Evolutionary conservation across 1,140 invertebrate genomes (phyloP), one percentile per base, ranked within the genome.

Genomic region (Aphidius gifuensis): DNA sequence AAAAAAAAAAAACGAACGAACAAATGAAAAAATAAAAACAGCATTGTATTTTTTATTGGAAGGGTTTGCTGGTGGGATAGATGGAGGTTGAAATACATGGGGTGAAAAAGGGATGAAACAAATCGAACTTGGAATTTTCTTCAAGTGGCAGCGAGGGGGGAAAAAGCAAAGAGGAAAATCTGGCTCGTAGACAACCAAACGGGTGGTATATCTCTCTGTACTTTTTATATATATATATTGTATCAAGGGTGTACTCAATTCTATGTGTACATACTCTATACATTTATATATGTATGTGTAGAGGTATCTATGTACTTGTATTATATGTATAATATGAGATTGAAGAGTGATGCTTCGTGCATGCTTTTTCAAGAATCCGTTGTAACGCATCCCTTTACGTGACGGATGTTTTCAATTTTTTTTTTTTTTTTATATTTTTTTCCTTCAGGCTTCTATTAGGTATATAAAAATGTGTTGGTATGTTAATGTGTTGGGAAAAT

Each of bases 71-170:
- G 23, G 23, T 32, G 23, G 23, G 23, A 32, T 32, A 32, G 23
- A 32, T 32, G 23, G 23, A 32, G 23, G 23, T 32, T 32, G 23
- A 32, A 32, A 32, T 32, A 32, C 23, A 32, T 32, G 23, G 23
- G 23, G 23, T 32, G 23, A 32, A 32, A 32, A 32, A 32, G 23
- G 23, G 23, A 32, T 40, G 60, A 60, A 65, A 61, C 59, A 70
- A 74, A 74, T 75, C 72, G 71, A 74, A 70, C n/a, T 62, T 67
- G 70, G 73, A 74, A 75, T 75, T 75, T 66, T 71, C 53, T 11
- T 55, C 43, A 9, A 38, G 40, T 43, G 40, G 50, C 48, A 53
- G 38, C 38, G 5, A 32, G 49, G n/a, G 51, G 8, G 2, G 2
- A 4, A 4, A 38, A 9, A 5, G 40, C 40, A 5, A 40, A 66